Conservation (phyloP, 2,113 vertebrate genomes). For the Triplophysa rosa region DNA sequence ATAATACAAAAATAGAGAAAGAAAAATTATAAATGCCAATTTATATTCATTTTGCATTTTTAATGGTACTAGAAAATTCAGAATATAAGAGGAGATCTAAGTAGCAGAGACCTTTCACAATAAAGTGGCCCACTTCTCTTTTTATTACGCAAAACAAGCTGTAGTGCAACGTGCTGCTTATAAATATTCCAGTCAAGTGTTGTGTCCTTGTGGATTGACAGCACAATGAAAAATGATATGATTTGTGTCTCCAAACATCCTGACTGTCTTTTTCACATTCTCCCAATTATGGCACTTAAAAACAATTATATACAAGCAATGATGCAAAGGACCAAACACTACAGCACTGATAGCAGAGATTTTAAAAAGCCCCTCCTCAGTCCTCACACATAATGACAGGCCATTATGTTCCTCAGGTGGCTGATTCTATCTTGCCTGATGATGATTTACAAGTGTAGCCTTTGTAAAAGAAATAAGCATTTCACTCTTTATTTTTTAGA, state of each 20-base stretch:
- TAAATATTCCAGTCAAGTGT: constrained; percentile 25
- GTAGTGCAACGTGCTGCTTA: neutral
- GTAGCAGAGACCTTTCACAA: neutral
- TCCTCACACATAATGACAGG: constrained; percentile 21
- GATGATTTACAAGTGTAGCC: constrained; percentile 1
- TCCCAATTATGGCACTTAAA: constrained; percentile 22
- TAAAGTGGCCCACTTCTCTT: constrained; percentile 10
- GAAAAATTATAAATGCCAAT: too few species aligned
- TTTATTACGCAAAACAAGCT: neutral
- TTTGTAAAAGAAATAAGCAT: neutral
- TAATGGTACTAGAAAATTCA: neutral
- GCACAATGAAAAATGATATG: constrained; percentile 19
- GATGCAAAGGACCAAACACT: constrained; percentile 21
- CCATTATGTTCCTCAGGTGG: constrained; percentile 15
- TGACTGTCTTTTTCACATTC: neutral
- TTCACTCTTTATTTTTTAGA: neutral
- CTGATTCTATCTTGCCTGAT: constrained; percentile 22
- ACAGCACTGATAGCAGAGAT: constrained; percentile 7
- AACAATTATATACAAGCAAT: constrained; percentile 35
- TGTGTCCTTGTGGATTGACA: constrained; percentile 26
- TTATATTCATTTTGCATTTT: too few species aligned
- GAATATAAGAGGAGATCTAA: neutral
- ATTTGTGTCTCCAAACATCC: constrained; percentile 17
- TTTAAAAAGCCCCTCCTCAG: constrained; percentile 32
- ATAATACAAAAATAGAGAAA: too few species aligned